Percentiles rank a stretch among this genome's conserved stretches.
phyloP scores from a whole-genome alignment of 1,140 invertebrate species.

The Drosophila kohkoa region DNA sequence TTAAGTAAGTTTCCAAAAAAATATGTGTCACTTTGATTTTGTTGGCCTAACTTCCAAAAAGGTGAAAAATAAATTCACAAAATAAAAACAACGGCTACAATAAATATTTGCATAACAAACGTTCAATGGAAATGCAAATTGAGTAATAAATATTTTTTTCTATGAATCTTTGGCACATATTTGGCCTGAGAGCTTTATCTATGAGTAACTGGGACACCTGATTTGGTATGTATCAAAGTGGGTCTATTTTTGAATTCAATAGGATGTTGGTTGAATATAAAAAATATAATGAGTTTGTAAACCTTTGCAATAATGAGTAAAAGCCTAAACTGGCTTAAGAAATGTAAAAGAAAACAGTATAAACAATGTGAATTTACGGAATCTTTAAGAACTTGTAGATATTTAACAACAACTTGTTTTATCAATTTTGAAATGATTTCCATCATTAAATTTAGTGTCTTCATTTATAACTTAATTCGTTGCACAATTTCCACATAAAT shows the following conservation, averaged over 20 bases:
- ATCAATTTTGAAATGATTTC: too few species aligned
- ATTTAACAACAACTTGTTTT: too few species aligned
- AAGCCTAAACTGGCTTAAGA: too few species aligned
- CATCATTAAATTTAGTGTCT: too few species aligned
- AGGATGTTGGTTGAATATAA: neutral
- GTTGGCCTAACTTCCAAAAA: conserved; percentile 9
- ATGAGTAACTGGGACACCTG: conserved; percentile 53
- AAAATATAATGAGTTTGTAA: neutral
- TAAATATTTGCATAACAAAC: conserved; percentile 74
- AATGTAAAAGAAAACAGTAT: too few species aligned
- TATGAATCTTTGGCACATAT: conserved; percentile 66
- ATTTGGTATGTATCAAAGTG: neutral
- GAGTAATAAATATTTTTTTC: conserved; percentile 51
- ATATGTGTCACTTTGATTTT: conserved; percentile 62
- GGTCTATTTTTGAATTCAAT: neutral
- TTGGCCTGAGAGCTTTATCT: conserved; percentile 28
- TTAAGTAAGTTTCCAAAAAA: too few species aligned
- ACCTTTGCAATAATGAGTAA: neutral
- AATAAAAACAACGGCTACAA: conserved; percentile 50
- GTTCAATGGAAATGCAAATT: conserved; percentile 76
- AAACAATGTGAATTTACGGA: too few species aligned
- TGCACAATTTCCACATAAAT: neutral
- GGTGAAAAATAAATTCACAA: conserved; percentile 43
- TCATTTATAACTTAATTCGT: too few species aligned
- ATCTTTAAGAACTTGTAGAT: too few species aligned